Conservation (phyloP, 2,797 vertebrate genomes). For the Spinibarbus caldwelli region DNA sequence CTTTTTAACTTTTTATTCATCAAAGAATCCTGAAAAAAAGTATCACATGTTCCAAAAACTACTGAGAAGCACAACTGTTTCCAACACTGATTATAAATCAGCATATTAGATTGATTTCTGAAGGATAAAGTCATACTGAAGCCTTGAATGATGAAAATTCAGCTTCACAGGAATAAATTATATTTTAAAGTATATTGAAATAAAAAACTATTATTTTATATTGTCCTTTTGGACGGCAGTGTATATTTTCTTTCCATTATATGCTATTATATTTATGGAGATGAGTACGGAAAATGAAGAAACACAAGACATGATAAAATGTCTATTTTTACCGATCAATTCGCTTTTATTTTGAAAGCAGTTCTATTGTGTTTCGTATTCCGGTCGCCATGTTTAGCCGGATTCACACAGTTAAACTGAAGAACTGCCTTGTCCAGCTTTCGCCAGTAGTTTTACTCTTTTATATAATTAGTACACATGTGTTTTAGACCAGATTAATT, state of each 20-base stretch:
- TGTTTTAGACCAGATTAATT: slow-evolving; percentile 9
- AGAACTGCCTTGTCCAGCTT: slow-evolving; percentile 13
- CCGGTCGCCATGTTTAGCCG: slow-evolving; percentile 33
- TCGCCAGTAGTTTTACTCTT: background rate
- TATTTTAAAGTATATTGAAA: too few relatives aligned
- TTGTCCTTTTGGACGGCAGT: background rate
- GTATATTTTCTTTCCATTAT: background rate
- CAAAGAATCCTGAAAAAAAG: too few relatives aligned
- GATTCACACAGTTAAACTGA: slow-evolving; percentile 24
- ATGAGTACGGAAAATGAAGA: background rate
- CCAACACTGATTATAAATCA: too few relatives aligned
- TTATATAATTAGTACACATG: background rate
- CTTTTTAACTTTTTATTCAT: too few relatives aligned
- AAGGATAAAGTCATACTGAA: too few relatives aligned
- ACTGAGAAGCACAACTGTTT: too few relatives aligned
- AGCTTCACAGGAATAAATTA: too few relatives aligned
- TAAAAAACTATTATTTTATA: too few relatives aligned
- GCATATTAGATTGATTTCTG: too few relatives aligned
- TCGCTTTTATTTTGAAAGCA: slow-evolving; percentile 41
- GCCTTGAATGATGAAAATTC: too few relatives aligned
- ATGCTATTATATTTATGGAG: background rate
- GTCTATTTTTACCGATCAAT: background rate
- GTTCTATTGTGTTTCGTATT: background rate
- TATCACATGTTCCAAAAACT: too few relatives aligned
- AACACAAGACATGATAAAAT: background rate